A percentile compares a stretch with the other conserved stretches of the same genome.
phyloP scores from a whole-genome alignment of 2,113 vertebrate genomes.

The Nothoprocta perdicaria region DNA sequence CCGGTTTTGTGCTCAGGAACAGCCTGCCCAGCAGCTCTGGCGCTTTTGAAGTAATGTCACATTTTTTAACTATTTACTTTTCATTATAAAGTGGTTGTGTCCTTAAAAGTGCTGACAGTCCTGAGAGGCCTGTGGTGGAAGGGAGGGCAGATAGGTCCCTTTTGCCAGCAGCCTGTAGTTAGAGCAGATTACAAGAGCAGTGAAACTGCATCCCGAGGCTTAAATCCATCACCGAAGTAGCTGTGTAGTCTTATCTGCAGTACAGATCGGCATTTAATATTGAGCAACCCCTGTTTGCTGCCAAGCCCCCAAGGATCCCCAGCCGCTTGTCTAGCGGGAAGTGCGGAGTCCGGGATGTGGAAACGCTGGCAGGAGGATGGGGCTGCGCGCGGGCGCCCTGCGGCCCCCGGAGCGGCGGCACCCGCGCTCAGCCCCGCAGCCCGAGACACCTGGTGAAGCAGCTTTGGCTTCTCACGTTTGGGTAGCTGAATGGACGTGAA shows the following conservation, averaged over 20 bases:
- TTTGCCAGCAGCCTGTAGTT: background rate
- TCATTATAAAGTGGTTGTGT: fast-evolving
- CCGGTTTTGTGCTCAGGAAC: background rate
- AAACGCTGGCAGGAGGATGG: background rate
- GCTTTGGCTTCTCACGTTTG: background rate
- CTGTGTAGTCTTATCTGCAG: background rate
- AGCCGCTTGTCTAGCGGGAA: background rate
- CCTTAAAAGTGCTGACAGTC: background rate
- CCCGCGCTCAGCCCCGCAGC: too few relatives aligned
- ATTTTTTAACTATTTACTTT: background rate
- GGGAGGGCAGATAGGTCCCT: background rate
- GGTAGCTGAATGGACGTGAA: background rate
- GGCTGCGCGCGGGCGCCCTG: too few relatives aligned
- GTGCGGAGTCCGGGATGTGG: background rate
- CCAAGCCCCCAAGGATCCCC: background rate
- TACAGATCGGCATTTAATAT: background rate
- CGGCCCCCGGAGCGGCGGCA: too few relatives aligned
- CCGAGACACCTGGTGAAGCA: fast-evolving
- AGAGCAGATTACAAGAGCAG: background rate
- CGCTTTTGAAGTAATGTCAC: background rate
- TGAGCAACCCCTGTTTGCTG: background rate
- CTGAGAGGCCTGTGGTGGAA: background rate
- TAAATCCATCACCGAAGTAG: background rate
- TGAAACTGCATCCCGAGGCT: background rate
- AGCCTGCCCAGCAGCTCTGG: background rate